Base-by-base conservation (phyloP, 2,888 invertebrate species). In the Neoaliturus tenellus region DNA sequence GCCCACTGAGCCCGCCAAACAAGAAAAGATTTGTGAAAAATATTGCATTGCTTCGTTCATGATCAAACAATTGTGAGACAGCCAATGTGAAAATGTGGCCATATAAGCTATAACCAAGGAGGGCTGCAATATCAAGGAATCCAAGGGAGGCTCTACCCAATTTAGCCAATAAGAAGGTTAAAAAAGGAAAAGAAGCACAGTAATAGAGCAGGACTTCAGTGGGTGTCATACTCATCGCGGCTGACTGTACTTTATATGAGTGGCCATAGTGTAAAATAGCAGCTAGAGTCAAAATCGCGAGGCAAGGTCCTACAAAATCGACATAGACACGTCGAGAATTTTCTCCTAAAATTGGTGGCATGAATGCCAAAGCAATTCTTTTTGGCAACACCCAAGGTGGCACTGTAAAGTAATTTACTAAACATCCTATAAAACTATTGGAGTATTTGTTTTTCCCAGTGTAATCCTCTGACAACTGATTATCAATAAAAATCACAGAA, bases 1-100 rank as follows among this genome's bases (percentile, higher is more conserved):
- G 88, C 48, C 92, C 91, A 87, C 91, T 91, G 23, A 90, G 87
- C 0, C 92, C 92, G 48, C 91, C 91, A 88, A 92, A 91, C 91
- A 88, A 91, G 91, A 87, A 91, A 90, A 39, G 88, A 84, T 88
- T 91, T 90, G 85, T 90, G 62, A 87, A 91, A 88, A 92, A 92
- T 85, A 91, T 90, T 8, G 89, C 85, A 88, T 92, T 91, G 83
- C 90, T 91, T 35, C 89, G 88, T 85, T 91, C 90, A 82, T 90
- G 89, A 86, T 90, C 91, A 82, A 91, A 90, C 17, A 92, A 84
- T 69, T 90, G 90, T 1, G 92, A 91, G 2, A 90, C 73, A 12
- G 89, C 81, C 6, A 92, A 87, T 0, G 92, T 91, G 6, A 92
- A 85, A 25, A 92, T 88, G 85, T 92, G 91, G 6, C 92, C 92